Conservation (phyloP, 37 sponge, comb jelly and placozoan genomes). For the Ephydatia muelleri region DNA sequence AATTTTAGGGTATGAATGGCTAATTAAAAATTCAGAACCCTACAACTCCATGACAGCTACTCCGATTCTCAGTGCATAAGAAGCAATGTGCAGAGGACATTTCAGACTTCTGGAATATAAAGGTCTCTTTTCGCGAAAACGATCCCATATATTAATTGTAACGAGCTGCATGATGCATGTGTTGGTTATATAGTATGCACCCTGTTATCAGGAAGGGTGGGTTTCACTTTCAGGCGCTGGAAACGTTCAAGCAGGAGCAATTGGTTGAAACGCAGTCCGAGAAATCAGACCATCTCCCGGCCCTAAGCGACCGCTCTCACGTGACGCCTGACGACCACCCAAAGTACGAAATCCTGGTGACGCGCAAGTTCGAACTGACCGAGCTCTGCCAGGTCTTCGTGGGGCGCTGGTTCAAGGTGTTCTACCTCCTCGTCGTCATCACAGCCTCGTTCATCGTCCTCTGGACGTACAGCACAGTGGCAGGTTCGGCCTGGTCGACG, state of each 20-base stretch:
- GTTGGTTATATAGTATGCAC: neutral
- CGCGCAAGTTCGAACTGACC: constrained; percentile 61
- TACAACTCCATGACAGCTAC: no score
- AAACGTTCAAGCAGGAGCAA: neutral
- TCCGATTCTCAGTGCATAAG: no score
- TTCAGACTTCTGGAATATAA: no score
- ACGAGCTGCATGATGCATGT: neutral
- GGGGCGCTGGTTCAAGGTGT: constrained; percentile 30
- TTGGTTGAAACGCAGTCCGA: neutral
- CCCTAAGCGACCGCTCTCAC: neutral
- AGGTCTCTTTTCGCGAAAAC: no score
- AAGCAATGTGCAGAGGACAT: no score
- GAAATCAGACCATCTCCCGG: neutral
- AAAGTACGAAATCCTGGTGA: constrained; percentile 11
- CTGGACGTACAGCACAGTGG: constrained; percentile 52
- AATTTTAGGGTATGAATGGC: no score
- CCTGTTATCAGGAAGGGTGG: neutral
- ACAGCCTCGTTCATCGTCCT: constrained; percentile 17
- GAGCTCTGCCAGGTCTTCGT: constrained; percentile 55
- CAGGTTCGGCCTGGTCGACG: constrained; percentile 60
- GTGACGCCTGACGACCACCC: neutral
- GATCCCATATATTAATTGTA: no score
- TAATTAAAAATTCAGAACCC: no score
- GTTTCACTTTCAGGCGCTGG: neutral
- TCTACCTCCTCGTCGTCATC: constrained; percentile 43